Evolutionary conservation across 2,797 vertebrate genomes (phyloP), one percentile per base, ranked within the genome.

Genomic region (Sorex maritimensis): DNA sequence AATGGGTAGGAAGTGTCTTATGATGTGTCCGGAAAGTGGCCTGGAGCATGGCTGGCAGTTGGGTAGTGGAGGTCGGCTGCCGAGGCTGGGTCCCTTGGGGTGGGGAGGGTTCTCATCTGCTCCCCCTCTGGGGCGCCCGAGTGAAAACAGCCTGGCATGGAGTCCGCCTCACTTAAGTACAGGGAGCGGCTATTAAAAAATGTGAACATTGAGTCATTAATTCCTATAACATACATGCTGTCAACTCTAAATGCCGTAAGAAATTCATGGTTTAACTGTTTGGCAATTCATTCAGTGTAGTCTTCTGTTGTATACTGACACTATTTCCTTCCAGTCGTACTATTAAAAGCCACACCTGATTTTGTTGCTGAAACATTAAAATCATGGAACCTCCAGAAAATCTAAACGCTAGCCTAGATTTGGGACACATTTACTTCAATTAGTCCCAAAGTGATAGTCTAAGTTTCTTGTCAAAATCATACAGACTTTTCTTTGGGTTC

Each of bases 391-490:
- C 8, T 88, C 46, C 69, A 77, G 69, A 93, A 84, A 63, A 65
- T 81, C 61, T 49, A 72, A 93, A 58, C 52, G 38, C 15, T n/a
- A 26, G 13, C 65, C 34, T 63, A 58, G 58, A 77, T 86, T 87
- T 44, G 23, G 10, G 77, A 2, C 55, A 93, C 49, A 28, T 44
- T 91, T 87, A 84, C 24, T 91, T 93, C 83, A 44, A 7, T 73
- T 63, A 75, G 13, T 8, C 61, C n/a, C 1, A 9, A 79, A 83
- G 65, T 84, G 79, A 21, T 28, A 69, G 21, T 80, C 41, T 52
- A 87, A 85, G 84, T 86, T 92, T 92, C 92, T 73, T 69, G 52
- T 85, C 72, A 87, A 92, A 95, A 24, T 14, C 41, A 83, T 3
- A 6, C 5, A 94, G 49, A 73, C 14, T 68, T 92, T 92, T 92